Evolutionary conservation across 2,113 vertebrate species (phyloP).

Genomic region (Sclerurus mexicanus): DNA sequence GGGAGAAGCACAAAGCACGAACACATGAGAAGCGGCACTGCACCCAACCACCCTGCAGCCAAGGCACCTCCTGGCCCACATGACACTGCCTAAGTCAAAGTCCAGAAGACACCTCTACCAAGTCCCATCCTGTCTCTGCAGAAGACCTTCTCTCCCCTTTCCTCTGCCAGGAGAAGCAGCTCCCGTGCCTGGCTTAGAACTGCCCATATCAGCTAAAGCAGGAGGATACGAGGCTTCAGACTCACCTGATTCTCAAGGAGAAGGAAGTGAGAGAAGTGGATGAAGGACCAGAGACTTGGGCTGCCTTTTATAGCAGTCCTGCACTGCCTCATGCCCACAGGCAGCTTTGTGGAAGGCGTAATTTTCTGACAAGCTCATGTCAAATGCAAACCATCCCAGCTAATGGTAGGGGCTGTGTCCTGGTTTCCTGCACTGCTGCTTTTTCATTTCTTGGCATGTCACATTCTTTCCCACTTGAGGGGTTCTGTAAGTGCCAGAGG

Average conservation of each 20-base stretch:
- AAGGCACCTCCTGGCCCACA: background rate
- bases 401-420: background rate
- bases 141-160: background rate
- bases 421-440: background rate
- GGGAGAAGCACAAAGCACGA: background rate
- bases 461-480: background rate
- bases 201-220: background rate
- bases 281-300: background rate
- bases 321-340: background rate
- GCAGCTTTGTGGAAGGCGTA: background rate
- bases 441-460: background rate
- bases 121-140: background rate
- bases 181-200: rapidly evolving
- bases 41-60: too few relatives aligned
- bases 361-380: background rate
- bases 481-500: rapidly evolving
- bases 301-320: background rate
- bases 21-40: background rate
- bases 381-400: background rate
- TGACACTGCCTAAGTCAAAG: background rate
- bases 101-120: background rate
- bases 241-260: background rate
- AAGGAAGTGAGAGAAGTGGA: background rate
- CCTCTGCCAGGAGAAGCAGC: background rate
- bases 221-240: background rate